A percentile compares a stretch with the other conserved stretches of the same genome.
Evolutionary conservation across 2,888 invertebrate species (phyloP).

Genomic region (Stenoptilia bipunctidactyla): DNA sequence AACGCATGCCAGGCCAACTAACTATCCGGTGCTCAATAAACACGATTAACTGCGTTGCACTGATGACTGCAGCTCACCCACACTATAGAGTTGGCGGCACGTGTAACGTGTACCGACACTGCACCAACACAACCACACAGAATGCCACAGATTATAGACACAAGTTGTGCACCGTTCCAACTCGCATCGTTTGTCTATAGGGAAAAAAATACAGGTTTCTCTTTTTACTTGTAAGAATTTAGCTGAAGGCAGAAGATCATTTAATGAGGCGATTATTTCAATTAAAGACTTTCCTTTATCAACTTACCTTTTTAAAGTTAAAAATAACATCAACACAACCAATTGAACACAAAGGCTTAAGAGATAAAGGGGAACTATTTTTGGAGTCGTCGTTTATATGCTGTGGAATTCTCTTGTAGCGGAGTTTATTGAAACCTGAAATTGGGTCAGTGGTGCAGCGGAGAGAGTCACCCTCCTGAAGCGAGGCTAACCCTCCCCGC

Average conservation of each 20-base stretch:
- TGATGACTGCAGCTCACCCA: slow-evolving; percentile 18
- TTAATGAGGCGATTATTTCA: too few relatives aligned
- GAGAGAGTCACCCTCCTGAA: slow-evolving; percentile 32
- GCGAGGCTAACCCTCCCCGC: slow-evolving; percentile 15
- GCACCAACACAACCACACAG: slow-evolving; percentile 17
- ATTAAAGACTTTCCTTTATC: too few relatives aligned
- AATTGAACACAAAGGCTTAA: too few relatives aligned
- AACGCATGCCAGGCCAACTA: slow-evolving; percentile 1
- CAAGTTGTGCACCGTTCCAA: background rate
- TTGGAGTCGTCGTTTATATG: too few relatives aligned
- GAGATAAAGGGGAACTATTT: too few relatives aligned
- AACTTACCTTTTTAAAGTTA: too few relatives aligned
- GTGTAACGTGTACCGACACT: slow-evolving; percentile 27
- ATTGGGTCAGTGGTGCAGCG: slow-evolving; percentile 61
- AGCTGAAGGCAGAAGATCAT: too few relatives aligned
- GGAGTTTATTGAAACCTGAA: slow-evolving; percentile 29
- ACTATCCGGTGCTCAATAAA: slow-evolving; percentile 10
- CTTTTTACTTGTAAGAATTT: too few relatives aligned
- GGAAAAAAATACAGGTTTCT: too few relatives aligned
- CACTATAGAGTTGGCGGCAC: slow-evolving; percentile 26
- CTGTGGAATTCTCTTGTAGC: slow-evolving; percentile 6
- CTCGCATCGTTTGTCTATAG: background rate
- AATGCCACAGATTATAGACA: background rate
- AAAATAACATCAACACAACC: too few relatives aligned
- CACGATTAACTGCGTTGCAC: slow-evolving; percentile 8